Percentiles rank a stretch among this genome's conserved stretches.
These are phyloP conservation scores for Phenganax subtilis DNA, from an alignment of 92 coral and sea anemone species.

Conservation along the genomic window DNA sequence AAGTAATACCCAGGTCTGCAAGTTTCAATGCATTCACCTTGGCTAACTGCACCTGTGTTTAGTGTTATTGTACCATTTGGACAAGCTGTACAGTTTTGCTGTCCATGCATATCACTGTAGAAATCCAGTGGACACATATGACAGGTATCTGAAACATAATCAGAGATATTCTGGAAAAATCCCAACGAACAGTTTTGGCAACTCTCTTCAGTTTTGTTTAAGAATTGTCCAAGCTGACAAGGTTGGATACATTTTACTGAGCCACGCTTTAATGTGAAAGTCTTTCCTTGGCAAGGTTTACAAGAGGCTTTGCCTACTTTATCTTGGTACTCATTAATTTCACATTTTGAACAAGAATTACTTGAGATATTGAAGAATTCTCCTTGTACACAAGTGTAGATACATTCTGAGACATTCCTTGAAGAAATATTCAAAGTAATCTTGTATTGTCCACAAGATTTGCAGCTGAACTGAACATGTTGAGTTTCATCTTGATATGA, in stretches of 20 bases:
- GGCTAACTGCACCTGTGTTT: conserved; percentile 1
- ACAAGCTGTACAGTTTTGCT: conserved; percentile 14
- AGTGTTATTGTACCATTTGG: conserved; percentile 7
- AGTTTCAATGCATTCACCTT: not conserved
- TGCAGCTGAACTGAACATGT: conserved; percentile 24
- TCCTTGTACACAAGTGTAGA: conserved; percentile 14
- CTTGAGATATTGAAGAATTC: conserved; percentile 26
- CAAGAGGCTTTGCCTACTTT: conserved; percentile 19
- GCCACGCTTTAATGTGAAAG: conserved; percentile 16
- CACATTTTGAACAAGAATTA: not conserved
- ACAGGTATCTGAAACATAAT: not conserved
- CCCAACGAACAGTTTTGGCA: conserved; percentile 18
- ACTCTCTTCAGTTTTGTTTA: conserved; percentile 24
- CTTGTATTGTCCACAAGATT: conserved; percentile 29
- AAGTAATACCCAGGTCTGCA: conserved; percentile 1
- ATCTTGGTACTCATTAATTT: conserved; percentile 12
- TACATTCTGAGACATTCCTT: conserved; percentile 16
- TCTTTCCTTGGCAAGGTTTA: conserved; percentile 20
- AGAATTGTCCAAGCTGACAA: conserved; percentile 13
- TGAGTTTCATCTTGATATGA: conserved; percentile 27
- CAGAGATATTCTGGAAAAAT: conserved; percentile 19
- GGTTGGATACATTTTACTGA: conserved; percentile 15
- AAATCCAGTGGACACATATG: conserved; percentile 9
- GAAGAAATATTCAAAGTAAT: conserved; percentile 29
- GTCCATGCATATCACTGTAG: conserved; percentile 18